Evolutionary conservation across 1,140 invertebrate species (phyloP).

Genomic region (Platyscapa corneri): DNA sequence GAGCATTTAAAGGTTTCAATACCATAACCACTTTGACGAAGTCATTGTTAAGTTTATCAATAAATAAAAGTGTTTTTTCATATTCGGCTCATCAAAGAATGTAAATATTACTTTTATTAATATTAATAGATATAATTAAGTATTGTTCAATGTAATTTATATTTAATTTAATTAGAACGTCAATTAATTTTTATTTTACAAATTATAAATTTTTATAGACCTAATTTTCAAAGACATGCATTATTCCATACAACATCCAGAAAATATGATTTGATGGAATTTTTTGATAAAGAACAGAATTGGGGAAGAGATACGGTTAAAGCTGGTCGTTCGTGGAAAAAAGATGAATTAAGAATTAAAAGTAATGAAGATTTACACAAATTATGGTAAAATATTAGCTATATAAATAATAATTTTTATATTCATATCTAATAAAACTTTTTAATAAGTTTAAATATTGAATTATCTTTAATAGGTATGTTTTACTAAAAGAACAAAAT

Average conservation of each 20-base stretch:
- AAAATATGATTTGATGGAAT: constrained; percentile 84
- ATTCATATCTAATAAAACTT: background rate
- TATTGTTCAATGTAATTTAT: background rate
- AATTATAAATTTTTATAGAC: constrained; percentile 11
- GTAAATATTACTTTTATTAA: constrained; percentile 33
- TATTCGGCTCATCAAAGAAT: background rate
- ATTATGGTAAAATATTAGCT: constrained; percentile 85
- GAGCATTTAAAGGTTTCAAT: constrained; percentile 54
- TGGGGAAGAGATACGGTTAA: constrained; percentile 87
- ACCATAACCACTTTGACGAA: constrained; percentile 61
- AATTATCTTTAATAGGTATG: constrained; percentile 82
- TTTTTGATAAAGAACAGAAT: constrained; percentile 93
- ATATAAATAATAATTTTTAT: background rate
- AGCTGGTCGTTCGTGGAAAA: constrained; percentile 91
- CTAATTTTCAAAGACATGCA: constrained; percentile 3
- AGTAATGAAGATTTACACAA: constrained; percentile 98
- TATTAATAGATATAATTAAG: background rate
- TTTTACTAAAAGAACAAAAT: constrained; percentile 96
- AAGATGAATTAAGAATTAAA: constrained; percentile 95
- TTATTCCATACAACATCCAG: constrained; percentile 70
- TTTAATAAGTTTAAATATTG: background rate
- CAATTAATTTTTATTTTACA: background rate
- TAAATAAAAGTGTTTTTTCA: constrained; percentile 40
- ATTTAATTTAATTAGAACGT: too few species aligned
- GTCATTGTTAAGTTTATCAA: constrained; percentile 60